Percentiles rank a stretch among this genome's conserved stretches.
Evolutionary conservation across 2,797 vertebrate species (phyloP).

Genomic region (Momotus momota): DNA sequence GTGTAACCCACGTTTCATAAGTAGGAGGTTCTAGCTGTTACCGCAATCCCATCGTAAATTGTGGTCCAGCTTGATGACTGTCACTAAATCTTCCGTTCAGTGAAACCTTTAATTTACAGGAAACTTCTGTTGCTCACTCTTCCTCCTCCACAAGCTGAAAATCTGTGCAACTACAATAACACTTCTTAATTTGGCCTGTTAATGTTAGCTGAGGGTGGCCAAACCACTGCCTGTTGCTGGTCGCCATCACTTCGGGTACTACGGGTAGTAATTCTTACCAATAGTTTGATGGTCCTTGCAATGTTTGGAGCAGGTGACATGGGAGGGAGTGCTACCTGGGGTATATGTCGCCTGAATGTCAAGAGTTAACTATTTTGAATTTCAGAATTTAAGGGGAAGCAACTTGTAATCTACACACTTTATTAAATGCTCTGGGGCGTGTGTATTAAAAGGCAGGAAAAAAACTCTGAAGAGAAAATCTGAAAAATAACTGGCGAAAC

Average conservation of each 20-base stretch:
- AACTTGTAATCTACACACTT: rapidly evolving
- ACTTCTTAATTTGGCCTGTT: background rate
- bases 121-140: background rate
- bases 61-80: background rate
- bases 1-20: background rate
- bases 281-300: background rate
- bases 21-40: background rate
- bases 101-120: background rate
- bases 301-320: background rate
- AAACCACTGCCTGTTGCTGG: background rate
- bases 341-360: background rate
- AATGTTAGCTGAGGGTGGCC: background rate
- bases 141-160: background rate
- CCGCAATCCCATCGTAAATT: background rate
- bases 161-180: background rate
- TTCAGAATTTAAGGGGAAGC: background rate
- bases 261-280: background rate
- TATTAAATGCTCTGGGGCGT: background rate
- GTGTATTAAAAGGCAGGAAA: background rate
- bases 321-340: background rate
- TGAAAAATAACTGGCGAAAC: background rate
- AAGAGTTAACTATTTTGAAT: background rate
- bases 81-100: background rate
- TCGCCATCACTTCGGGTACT: background rate
- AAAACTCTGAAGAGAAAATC: background rate